Evolutionary conservation across 2,113 vertebrate genomes (phyloP).

Genomic region (Bagarius yarrelli): DNA sequence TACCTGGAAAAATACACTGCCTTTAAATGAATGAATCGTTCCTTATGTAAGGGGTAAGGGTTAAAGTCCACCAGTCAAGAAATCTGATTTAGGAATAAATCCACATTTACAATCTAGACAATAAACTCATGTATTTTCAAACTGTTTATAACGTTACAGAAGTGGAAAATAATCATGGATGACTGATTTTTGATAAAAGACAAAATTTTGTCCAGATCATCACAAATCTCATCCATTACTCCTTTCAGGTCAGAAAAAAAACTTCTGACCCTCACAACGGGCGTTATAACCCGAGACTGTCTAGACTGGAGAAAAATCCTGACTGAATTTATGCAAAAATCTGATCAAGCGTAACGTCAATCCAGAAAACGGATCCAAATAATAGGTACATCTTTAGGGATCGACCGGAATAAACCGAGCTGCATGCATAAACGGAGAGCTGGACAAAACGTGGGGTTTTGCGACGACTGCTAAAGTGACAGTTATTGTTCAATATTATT

Average conservation of each 20-base stretch:
- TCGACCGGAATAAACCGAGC: not conserved
- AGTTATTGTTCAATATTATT: too few species aligned
- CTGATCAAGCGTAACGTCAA: constrained; percentile 21
- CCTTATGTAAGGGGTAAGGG: constrained; percentile 9
- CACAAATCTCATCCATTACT: constrained; percentile 22
- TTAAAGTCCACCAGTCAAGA: not conserved
- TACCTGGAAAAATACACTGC: not conserved
- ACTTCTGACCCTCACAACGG: constrained; percentile 24
- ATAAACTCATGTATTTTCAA: constrained; percentile 22
- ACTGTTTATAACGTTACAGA: not conserved
- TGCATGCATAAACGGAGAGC: not conserved
- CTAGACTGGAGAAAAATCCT: constrained; percentile 46
- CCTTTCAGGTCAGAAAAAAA: not conserved
- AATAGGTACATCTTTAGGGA: constrained; percentile 20
- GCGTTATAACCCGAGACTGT: constrained; percentile 40
- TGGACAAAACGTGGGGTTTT: too few species aligned
- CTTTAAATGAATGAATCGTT: constrained; percentile 2
- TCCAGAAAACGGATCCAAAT: constrained; percentile 25
- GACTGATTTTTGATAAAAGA: constrained; percentile 5
- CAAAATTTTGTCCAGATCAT: constrained; percentile 1
- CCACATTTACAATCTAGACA: constrained; percentile 24
- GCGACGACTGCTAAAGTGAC: too few species aligned
- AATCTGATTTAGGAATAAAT: constrained; percentile 16
- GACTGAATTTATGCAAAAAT: constrained; percentile 38
- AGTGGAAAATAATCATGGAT: constrained; percentile 16